Conservation (phyloP, 2,888 invertebrate genomes). For the Meteorus cinctellus region DNA sequence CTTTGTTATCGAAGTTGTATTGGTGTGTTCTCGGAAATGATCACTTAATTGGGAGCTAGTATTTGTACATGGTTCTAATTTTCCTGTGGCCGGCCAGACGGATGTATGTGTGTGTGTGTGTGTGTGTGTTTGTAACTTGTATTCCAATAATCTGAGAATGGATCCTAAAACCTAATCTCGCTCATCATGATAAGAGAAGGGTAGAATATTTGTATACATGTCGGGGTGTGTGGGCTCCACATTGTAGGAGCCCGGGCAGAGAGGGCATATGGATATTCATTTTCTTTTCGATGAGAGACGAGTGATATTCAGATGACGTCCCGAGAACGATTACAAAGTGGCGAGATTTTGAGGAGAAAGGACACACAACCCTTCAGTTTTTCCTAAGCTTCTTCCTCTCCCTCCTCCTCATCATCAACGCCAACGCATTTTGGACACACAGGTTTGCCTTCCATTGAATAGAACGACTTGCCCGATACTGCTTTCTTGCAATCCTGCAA, state of each 20-base stretch:
- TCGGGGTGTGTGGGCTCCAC: constrained; percentile 55
- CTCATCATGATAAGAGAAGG: background rate
- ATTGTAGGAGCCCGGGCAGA: constrained; percentile 60
- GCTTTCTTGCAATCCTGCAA: constrained; percentile 93
- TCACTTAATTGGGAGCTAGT: background rate
- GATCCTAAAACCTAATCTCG: background rate
- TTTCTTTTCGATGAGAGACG: constrained; percentile 11
- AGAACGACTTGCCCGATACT: constrained; percentile 96
- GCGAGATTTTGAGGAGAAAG: background rate
- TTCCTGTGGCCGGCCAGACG: background rate
- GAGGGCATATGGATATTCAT: constrained; percentile 54
- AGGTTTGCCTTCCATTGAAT: constrained; percentile 97
- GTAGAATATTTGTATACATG: constrained; percentile 12
- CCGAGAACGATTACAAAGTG: constrained; percentile 19
- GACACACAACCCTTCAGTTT: constrained; percentile 7
- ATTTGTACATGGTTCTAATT: background rate
- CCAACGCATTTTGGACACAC: constrained; percentile 96
- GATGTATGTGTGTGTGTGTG: background rate
- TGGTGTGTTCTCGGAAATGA: background rate
- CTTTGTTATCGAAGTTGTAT: background rate
- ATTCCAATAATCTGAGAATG: background rate
- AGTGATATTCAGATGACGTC: constrained; percentile 3
- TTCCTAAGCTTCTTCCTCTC: constrained; percentile 67
- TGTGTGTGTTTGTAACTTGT: background rate
- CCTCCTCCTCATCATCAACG: constrained; percentile 88